Conservation (phyloP, 2,797 vertebrate genomes). For the Manis javanica region DNA sequence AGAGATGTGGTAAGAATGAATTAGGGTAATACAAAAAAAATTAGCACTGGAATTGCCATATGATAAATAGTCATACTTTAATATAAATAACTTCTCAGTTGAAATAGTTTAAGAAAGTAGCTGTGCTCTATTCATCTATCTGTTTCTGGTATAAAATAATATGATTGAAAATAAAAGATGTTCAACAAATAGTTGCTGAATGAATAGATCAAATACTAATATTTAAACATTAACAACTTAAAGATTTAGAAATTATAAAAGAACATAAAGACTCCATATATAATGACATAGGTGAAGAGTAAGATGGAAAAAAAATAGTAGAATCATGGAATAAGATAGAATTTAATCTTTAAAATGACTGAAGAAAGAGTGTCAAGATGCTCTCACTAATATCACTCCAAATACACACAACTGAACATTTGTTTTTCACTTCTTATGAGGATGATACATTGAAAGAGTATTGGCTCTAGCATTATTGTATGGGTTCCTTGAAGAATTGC, state of each 20-base stretch:
- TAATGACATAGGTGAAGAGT: background rate
- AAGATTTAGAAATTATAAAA: background rate
- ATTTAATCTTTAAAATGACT: slow-evolving; percentile 7
- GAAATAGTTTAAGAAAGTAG: background rate
- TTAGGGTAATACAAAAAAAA: background rate
- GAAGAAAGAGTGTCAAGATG: background rate
- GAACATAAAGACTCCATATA: background rate
- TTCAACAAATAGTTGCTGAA: background rate
- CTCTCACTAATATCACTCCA: background rate
- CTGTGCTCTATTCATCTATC: background rate
- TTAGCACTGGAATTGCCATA: background rate
- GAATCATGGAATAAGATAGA: background rate
- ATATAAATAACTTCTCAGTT: background rate
- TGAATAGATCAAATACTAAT: background rate
- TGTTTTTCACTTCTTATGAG: background rate
- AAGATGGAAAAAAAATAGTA: background rate
- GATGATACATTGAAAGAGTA: background rate
- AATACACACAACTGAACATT: background rate
- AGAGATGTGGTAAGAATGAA: background rate
- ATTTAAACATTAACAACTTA: background rate
- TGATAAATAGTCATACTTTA: background rate
- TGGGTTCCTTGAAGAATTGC: background rate
- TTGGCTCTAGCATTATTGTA: background rate
- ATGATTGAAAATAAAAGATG: background rate
- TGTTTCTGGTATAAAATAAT: background rate